Evolutionary conservation across 2,888 invertebrate genomes (phyloP).

Genomic region (Nomada fucata): DNA sequence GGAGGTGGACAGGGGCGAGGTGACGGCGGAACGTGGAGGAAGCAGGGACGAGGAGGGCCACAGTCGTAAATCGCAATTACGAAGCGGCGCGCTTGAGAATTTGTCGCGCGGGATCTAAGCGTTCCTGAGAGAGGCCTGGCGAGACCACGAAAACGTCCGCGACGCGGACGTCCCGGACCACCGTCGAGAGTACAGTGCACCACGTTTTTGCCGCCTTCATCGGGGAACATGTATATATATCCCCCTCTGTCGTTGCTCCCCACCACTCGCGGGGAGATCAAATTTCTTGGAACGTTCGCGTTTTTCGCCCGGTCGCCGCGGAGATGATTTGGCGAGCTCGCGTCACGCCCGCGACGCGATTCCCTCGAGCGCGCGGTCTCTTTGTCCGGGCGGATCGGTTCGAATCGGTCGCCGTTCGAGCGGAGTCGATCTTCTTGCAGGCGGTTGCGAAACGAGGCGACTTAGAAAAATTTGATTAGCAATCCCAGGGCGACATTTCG

Average conservation of each 20-base stretch:
- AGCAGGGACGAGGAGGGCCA: constrained; percentile 44
- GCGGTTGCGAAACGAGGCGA: not conserved
- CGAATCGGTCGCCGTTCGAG: not conserved
- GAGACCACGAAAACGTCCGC: constrained; percentile 54
- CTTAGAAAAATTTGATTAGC: not conserved
- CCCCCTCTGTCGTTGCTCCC: constrained; percentile 7
- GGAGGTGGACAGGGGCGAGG: constrained; percentile 58
- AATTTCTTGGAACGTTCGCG: constrained; percentile 45
- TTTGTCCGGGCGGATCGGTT: not conserved
- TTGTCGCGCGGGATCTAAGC: constrained; percentile 82
- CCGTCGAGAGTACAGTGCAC: constrained; percentile 63
- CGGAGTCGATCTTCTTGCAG: not conserved
- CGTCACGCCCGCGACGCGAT: not conserved
- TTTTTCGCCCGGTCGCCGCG: not conserved
- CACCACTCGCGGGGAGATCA: constrained; percentile 28
- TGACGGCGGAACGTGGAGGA: constrained; percentile 11
- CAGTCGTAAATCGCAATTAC: constrained; percentile 83
- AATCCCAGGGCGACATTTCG: not conserved
- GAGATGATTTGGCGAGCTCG: not conserved
- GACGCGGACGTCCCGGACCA: constrained; percentile 66
- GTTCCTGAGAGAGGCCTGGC: constrained; percentile 57
- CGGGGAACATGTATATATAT: constrained; percentile 13
- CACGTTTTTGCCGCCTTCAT: constrained; percentile 39
- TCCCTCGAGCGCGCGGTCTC: too few species aligned
- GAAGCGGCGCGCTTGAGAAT: constrained; percentile 82